Base-by-base conservation (phyloP, 30 jellyfish, hydroid and myxozoan species). In the Aurelia aurita region DNA sequence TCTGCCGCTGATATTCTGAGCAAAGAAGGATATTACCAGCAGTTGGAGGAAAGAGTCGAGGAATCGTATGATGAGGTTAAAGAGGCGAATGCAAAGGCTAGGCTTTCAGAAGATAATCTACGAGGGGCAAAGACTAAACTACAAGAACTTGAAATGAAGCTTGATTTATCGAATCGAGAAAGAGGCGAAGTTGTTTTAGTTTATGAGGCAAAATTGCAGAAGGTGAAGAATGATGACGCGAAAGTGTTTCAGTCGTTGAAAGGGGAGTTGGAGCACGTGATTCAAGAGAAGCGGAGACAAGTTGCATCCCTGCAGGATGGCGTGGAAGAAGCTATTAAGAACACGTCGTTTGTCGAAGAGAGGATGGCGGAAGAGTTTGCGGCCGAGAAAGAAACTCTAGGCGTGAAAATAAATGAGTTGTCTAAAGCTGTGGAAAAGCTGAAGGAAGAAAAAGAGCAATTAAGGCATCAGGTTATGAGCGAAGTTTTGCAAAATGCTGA, bases 1-100 rank as follows among this genome's bases (percentile, higher is more conserved):
- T 44, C 16, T 57, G 97, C 96, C 2, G 91, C 97, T n/a, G 94
- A 83, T 57, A 74, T 93, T 14, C 46, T 88, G 67, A 72, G 98
- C 34, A 88, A 84, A 59, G 91, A 93, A 72, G 66, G 78, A 21
- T 88, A 87, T 75, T 93, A 88, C 68, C 77, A 79, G 21, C 87
- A 82, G 22, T 79, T 93, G 4, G 98, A 93, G 72, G 75, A 77
- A 68, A 72, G 93, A 43, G 65, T 91, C 5, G 85, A 71, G 31
- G 97, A 72, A 35, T 79, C 96, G 15, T 74, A 80, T 43, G 51
- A 61, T 31, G 66, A 69, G 73, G 84, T 23, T 27, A 31, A 72
- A 25, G 92, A 71, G 28, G 90, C 82, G 13, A 79, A 45, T 9
- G 86, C 67, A 28, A 59, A 61, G 21, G 82, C 45, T 19, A 84